phyloP scores from a whole-genome alignment of 2,888 invertebrate species.

The Cantharis nigra region DNA sequence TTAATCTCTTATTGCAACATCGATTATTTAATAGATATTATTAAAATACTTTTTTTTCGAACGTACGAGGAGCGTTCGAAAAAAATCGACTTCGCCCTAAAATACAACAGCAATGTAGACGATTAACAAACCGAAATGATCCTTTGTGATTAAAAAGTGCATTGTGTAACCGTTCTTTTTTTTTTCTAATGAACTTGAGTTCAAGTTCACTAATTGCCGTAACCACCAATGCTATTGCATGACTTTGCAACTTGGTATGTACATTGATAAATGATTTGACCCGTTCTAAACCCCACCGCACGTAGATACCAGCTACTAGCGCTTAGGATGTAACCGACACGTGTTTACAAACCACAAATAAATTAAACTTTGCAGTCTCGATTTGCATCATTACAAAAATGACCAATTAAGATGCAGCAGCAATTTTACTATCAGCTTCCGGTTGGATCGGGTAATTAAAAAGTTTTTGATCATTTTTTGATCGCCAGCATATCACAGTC shows the following conservation, averaged over 20 bases:
- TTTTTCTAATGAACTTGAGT: constrained; percentile 32
- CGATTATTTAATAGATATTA: constrained; percentile 38
- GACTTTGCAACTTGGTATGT: constrained; percentile 45
- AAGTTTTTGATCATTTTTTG: neutral
- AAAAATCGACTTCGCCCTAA: neutral
- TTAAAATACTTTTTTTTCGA: neutral
- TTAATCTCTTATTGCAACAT: constrained; percentile 46
- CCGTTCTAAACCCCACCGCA: constrained; percentile 34
- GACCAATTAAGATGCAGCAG: neutral
- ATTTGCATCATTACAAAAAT: neutral
- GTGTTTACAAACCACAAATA: constrained; percentile 8
- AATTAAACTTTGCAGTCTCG: constrained; percentile 21
- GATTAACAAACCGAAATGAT: constrained; percentile 2
- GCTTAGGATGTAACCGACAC: constrained; percentile 31
- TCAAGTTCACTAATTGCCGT: constrained; percentile 36
- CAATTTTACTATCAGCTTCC: neutral
- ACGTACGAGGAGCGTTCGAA: neutral
- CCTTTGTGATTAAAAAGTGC: constrained; percentile 13
- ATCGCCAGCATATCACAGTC: neutral
- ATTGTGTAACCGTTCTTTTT: constrained; percentile 12
- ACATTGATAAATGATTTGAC: constrained; percentile 48
- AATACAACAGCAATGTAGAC: neutral
- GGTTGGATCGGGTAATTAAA: neutral
- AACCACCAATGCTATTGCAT: constrained; percentile 42
- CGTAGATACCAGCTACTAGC: constrained; percentile 37